A percentile compares a stretch with the other conserved stretches of the same genome.
Conservation (phyloP, 2,888 invertebrate species). For the Eupithecia inturbata region DNA sequence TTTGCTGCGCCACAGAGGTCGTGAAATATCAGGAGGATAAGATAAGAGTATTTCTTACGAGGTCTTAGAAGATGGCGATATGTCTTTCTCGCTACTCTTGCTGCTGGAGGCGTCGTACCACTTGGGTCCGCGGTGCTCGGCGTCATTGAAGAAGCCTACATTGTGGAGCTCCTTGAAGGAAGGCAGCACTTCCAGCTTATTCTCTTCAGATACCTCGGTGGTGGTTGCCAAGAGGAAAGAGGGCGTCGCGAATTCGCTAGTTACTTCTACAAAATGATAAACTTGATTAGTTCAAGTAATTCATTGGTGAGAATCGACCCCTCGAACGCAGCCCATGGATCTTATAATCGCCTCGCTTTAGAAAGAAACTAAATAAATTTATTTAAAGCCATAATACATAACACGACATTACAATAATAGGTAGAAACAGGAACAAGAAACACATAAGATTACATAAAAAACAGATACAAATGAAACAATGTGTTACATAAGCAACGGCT, state of each 20-base stretch:
- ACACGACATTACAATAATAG: no score
- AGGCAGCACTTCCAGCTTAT: constrained; percentile 26
- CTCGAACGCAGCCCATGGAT: no score
- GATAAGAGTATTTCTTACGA: background rate
- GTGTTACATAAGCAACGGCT: no score
- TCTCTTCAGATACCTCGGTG: constrained; percentile 15
- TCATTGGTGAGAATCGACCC: background rate
- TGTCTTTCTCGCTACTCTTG: background rate
- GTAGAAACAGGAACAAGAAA: no score
- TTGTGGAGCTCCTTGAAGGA: constrained; percentile 48
- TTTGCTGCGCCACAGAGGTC: background rate
- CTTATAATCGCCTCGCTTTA: no score
- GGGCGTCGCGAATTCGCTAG: background rate
- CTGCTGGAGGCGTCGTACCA: constrained; percentile 50
- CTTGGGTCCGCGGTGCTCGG: constrained; percentile 60
- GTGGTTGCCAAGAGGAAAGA: background rate
- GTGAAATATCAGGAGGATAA: background rate
- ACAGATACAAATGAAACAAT: no score
- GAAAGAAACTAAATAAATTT: no score
- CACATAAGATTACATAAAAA: no score
- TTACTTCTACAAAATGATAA: background rate
- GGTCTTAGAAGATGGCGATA: background rate
- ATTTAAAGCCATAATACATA: no score
- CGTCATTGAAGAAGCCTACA: constrained; percentile 59
- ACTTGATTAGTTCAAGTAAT: background rate